These are phyloP conservation scores for Bolinopsis microptera DNA, from an alignment of 37 sponge, comb jelly and placozoan genomes.

Conservation along the genomic window DNA sequence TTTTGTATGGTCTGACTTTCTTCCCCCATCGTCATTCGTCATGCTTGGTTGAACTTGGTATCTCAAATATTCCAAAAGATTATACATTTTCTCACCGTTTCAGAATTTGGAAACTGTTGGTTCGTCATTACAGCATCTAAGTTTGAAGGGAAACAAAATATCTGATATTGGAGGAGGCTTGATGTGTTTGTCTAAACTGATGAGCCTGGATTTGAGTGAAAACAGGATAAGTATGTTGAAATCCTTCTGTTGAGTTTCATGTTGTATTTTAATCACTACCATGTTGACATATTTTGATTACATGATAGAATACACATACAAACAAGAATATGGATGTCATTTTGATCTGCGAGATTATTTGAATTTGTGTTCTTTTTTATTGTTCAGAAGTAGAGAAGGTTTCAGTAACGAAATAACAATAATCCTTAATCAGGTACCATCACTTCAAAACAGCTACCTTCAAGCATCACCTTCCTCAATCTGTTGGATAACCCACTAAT, in stretches of 20 bases:
- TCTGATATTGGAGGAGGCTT: neutral
- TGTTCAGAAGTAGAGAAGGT: too few relatives aligned
- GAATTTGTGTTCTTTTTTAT: too few relatives aligned
- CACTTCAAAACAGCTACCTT: neutral
- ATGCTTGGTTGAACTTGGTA: neutral
- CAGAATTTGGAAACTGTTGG: slow-evolving; percentile 62
- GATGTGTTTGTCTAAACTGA: slow-evolving; percentile 3
- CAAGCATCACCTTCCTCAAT: neutral
- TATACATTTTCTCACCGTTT: too few relatives aligned
- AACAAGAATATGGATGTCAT: too few relatives aligned
- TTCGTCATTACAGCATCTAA: neutral
- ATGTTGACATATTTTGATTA: too few relatives aligned
- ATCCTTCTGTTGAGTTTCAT: too few relatives aligned
- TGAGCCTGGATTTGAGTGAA: slow-evolving; percentile 37
- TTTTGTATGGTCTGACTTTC: neutral
- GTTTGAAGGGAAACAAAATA: slow-evolving; percentile 9
- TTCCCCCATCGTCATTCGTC: neutral
- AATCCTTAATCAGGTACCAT: neutral
- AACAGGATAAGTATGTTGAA: neutral
- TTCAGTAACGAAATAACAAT: too few relatives aligned
- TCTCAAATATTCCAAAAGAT: neutral
- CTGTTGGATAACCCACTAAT: neutral
- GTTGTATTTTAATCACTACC: too few relatives aligned
- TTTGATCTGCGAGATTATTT: too few relatives aligned
- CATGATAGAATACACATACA: too few relatives aligned